These are phyloP conservation scores for Uloborus diversus DNA, from an alignment of 1,140 invertebrate species.

Conservation along the genomic window DNA sequence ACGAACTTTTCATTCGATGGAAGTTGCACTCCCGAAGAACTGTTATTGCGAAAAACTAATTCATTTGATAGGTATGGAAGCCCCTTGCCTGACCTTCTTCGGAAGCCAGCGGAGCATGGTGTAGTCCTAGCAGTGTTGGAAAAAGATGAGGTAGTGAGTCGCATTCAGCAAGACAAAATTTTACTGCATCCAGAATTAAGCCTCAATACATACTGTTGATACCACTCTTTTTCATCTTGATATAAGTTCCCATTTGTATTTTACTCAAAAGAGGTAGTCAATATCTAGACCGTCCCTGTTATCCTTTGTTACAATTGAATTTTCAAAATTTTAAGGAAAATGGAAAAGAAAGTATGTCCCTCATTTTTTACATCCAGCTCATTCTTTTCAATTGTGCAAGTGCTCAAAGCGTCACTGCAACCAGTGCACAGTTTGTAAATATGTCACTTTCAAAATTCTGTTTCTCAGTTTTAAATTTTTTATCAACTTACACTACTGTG, in stretches of 20 bases:
- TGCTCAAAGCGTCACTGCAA: too few relatives aligned
- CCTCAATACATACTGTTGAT: slow-evolving; percentile 59
- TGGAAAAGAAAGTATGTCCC: too few relatives aligned
- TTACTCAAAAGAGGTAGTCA: slow-evolving; percentile 13
- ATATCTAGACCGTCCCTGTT: slow-evolving; percentile 17
- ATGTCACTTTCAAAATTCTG: too few relatives aligned
- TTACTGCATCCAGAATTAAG: slow-evolving; percentile 37
- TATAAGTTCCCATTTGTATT: background rate
- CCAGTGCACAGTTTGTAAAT: too few relatives aligned
- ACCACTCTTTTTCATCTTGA: background rate
- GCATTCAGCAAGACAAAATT: slow-evolving; percentile 41
- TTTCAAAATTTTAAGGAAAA: too few relatives aligned
- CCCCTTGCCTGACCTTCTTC: slow-evolving; percentile 33
- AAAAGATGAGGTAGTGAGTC: slow-evolving; percentile 51
- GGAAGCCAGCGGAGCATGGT: slow-evolving; percentile 21
- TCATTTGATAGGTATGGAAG: slow-evolving; percentile 1
- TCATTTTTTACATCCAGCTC: too few relatives aligned
- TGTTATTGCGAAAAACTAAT: background rate
- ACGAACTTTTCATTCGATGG: background rate
- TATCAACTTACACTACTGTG: too few relatives aligned
- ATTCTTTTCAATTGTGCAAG: too few relatives aligned
- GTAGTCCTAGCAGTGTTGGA: slow-evolving; percentile 56
- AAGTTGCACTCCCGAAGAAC: slow-evolving; percentile 14
- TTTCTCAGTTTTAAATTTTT: too few relatives aligned
- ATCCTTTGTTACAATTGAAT: too few relatives aligned